Evolutionary conservation across 2,113 vertebrate genomes (phyloP), one percentile per base, ranked within the genome.

Genomic region (Engystomops pustulosus): DNA sequence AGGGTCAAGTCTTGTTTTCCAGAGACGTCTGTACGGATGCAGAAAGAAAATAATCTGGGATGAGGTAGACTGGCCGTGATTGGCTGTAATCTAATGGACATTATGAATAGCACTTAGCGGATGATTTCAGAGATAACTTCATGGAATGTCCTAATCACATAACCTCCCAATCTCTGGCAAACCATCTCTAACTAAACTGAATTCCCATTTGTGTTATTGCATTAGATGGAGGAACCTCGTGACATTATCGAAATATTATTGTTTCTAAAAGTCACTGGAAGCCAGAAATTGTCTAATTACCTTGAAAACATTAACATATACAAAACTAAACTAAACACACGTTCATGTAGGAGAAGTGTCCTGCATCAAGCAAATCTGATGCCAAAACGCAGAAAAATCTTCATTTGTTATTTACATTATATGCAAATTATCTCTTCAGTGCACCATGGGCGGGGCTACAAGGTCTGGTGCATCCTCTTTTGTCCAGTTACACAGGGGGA

Each of bases 71-170:
- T 15, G 25, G 14, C 30, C 58, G 4, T 62, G 58, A 30, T 62
- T 25, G 4, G 15, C 58, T 30, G 14, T 62, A 62, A 62, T 62
- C 58, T 30, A 62, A 62, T 62, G 20, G 30, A 15, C 58, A 30
- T 62, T 62, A 62, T 62, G 58, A 62, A 62, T 62, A 62, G 58
- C 58, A 68, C 30, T 68, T 68, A 68, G 65, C 65, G 36, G 36
- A 68, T 68, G 27, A 68, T 68, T 68, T 68, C 32, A 36, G 65
- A 68, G 17, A 36, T 68, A 34, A 32, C 32, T 34, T 34, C 65
- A 68, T 68, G 15, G 65, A 20, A 36, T 36, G 0, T 30, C 30
- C 65, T 68, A 36, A 68, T 68, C 30, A 20, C 1, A 68, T 68
- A 62, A 62, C 25, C 58, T 62, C 9, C 58, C 58, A 62, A 62